Evolutionary conservation across 2,888 invertebrate species (phyloP).

Genomic region (Oscheius onirici): DNA sequence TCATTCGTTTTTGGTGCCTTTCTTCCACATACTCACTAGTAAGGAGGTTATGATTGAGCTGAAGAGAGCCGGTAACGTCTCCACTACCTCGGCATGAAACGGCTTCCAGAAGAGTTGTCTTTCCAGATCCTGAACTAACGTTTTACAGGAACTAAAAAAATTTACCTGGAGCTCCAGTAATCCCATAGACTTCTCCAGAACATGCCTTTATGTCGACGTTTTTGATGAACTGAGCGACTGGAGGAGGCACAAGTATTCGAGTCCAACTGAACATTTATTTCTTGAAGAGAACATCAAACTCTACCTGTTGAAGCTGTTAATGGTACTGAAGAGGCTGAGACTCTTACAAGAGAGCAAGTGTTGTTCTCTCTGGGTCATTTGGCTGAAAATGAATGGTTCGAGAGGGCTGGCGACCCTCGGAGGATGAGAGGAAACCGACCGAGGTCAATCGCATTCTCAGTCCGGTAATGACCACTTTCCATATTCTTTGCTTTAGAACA

Average conservation of each 20-base stretch:
- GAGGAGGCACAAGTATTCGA: constrained; percentile 64
- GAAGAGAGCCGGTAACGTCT: constrained; percentile 86
- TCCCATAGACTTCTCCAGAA: constrained; percentile 91
- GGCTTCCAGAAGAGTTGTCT: constrained; percentile 90
- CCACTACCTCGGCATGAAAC: constrained; percentile 81
- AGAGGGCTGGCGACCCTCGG: constrained; percentile 11
- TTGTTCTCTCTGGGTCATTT: constrained; percentile 14
- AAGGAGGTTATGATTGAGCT: constrained; percentile 86
- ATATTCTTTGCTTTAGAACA: not conserved
- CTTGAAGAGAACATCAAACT: not conserved
- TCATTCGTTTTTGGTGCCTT: no score
- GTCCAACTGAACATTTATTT: constrained; percentile 24
- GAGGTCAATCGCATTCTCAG: constrained; percentile 16
- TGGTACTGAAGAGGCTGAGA: constrained; percentile 63
- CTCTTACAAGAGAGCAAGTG: constrained; percentile 57
- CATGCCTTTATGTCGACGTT: constrained; percentile 90
- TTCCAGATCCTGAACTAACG: constrained; percentile 94
- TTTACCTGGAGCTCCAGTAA: constrained; percentile 88
- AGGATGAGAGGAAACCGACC: constrained; percentile 1
- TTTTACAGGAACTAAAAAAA: constrained; percentile 47
- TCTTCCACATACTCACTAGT: constrained; percentile 73
- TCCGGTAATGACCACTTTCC: constrained; percentile 9
- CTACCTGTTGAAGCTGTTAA: constrained; percentile 34
- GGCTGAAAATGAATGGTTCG: not conserved
- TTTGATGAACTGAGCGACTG: constrained; percentile 79